phyloP scores from a whole-genome alignment of 1,140 invertebrate genomes.

The Palaemon carinicauda region DNA sequence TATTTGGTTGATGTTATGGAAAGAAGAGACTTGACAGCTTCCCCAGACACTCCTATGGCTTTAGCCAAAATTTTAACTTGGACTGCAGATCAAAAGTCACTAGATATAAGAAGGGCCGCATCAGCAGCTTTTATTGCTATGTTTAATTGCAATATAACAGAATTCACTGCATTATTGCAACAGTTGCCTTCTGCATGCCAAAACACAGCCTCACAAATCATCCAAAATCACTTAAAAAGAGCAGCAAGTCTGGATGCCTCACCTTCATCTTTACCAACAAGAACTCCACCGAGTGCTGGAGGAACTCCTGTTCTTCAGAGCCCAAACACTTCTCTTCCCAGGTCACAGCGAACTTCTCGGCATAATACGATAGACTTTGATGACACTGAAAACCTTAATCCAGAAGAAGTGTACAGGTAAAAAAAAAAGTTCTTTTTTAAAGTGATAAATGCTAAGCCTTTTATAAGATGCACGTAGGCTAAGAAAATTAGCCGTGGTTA shows the following conservation, averaged over 20 bases:
- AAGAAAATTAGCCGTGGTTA: background rate
- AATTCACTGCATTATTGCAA: constrained; percentile 83
- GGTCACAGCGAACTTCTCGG: constrained; percentile 55
- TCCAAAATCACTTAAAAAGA: constrained; percentile 82
- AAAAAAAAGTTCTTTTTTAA: background rate
- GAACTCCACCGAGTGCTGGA: constrained; percentile 59
- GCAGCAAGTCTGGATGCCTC: constrained; percentile 60
- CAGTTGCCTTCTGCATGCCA: constrained; percentile 75
- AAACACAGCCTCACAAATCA: constrained; percentile 81
- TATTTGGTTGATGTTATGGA: constrained; percentile 73
- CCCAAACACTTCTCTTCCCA: constrained; percentile 56
- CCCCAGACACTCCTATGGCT: constrained; percentile 66
- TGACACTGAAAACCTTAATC: constrained; percentile 77
- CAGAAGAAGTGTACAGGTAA: constrained; percentile 78
- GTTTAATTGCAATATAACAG: constrained; percentile 83
- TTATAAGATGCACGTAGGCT: background rate
- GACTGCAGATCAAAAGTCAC: constrained; percentile 69
- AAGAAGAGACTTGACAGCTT: constrained; percentile 60
- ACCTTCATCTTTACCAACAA: constrained; percentile 60
- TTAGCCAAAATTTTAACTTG: constrained; percentile 68
- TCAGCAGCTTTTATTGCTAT: constrained; percentile 82
- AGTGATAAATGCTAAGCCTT: background rate
- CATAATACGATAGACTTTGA: constrained; percentile 63
- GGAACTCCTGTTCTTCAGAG: constrained; percentile 54
- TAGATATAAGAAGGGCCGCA: constrained; percentile 81